A percentile compares a stretch with the other conserved stretches of the same genome.
phyloP scores from a whole-genome alignment of 2,888 invertebrate genomes.

The Pyrochroa serraticornis region DNA sequence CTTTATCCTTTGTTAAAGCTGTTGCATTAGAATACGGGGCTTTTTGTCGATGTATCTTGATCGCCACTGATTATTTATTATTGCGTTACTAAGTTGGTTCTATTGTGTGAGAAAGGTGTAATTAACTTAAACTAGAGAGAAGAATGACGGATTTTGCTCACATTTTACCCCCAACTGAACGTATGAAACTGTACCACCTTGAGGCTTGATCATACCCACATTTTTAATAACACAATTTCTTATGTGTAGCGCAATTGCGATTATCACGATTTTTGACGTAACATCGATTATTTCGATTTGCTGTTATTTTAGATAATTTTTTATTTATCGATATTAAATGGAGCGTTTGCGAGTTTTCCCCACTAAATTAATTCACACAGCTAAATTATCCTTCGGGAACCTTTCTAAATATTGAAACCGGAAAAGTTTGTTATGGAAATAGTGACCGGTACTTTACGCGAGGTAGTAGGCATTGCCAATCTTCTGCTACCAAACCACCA shows the following conservation, averaged over 20 bases:
- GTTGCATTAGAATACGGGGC: not conserved
- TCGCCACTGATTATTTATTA: conserved; percentile 21
- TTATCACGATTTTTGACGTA: not conserved
- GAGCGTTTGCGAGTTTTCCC: not conserved
- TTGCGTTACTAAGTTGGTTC: conserved; percentile 16
- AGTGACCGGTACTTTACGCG: too few relatives aligned
- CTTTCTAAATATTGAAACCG: too few relatives aligned
- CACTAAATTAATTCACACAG: too few relatives aligned
- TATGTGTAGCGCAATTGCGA: not conserved
- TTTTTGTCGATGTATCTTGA: conserved; percentile 13
- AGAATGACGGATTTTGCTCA: conserved; percentile 23
- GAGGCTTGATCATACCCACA: conserved; percentile 7
- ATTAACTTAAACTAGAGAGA: conserved; percentile 21
- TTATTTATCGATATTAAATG: not conserved
- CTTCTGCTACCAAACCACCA: too few relatives aligned
- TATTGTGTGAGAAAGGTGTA: conserved; percentile 17
- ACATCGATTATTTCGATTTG: not conserved
- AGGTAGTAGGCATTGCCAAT: too few relatives aligned
- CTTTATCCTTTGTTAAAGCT: not conserved
- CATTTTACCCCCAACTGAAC: conserved; percentile 17
- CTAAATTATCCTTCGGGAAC: too few relatives aligned
- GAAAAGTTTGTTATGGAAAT: too few relatives aligned
- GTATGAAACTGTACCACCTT: conserved; percentile 16
- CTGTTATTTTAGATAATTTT: not conserved
- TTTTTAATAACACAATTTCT: not conserved